Percentiles rank a stretch among this genome's conserved stretches.
Conservation (phyloP, 2,113 vertebrate genomes). For the Salvelinus namaycush region DNA sequence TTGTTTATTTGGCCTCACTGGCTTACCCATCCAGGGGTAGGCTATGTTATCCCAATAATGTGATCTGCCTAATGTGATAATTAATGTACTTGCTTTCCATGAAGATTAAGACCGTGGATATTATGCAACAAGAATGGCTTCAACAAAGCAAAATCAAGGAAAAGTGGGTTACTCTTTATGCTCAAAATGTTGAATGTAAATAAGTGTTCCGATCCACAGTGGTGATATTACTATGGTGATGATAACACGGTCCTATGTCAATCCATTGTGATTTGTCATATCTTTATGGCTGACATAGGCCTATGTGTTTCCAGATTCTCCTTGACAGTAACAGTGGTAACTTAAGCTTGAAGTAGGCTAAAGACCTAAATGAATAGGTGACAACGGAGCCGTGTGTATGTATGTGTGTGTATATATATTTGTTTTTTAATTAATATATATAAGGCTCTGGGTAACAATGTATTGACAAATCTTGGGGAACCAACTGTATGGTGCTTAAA, state of each 20-base stretch:
- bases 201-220: neutral
- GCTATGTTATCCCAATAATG: neutral
- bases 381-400: neutral
- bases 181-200: conserved; percentile 9
- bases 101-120: conserved; percentile 16
- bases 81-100: conserved; percentile 13
- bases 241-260: too few species aligned
- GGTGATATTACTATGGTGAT: neutral
- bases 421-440: too few species aligned
- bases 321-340: neutral
- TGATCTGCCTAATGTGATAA: neutral
- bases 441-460: neutral
- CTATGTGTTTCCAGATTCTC: neutral
- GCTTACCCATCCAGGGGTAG: neutral
- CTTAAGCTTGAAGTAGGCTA: neutral
- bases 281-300: conserved; percentile 2
- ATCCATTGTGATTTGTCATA: neutral
- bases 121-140: conserved; percentile 18
- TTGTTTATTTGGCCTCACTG: neutral
- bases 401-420: too few species aligned
- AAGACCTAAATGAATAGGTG: neutral
- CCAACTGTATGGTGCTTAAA: neutral
- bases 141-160: conserved; percentile 9
- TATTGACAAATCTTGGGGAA: neutral
- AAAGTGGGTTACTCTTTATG: conserved; percentile 15